Percentiles rank a stretch among this genome's conserved stretches.
Conservation (phyloP, 2,888 invertebrate genomes). For the Griposia aprilina region DNA sequence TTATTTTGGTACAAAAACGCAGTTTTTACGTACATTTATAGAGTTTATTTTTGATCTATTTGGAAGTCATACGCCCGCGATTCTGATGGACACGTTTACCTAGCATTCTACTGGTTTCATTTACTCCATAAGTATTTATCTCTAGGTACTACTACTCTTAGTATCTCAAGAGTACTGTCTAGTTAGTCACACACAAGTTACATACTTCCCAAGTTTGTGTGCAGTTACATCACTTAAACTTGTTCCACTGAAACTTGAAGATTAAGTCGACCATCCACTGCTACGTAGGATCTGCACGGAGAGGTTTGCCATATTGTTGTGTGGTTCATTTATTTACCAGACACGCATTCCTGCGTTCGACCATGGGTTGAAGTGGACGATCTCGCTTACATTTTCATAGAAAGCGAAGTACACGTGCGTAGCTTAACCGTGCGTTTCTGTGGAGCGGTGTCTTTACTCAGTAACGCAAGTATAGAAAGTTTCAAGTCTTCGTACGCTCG, state of each 20-base stretch:
- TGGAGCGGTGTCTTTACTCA: background rate
- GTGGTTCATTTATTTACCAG: background rate
- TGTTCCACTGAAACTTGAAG: conserved; percentile 16
- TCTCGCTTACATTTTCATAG: background rate
- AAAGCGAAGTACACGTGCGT: background rate
- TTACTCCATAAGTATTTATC: background rate
- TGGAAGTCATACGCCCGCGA: too few species aligned
- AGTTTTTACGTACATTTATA: too few species aligned
- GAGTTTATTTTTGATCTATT: too few species aligned
- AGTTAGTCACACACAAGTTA: conserved; percentile 32
- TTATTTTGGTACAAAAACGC: too few species aligned
- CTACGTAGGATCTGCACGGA: background rate
- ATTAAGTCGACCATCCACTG: conserved; percentile 18
- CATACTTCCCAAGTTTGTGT: conserved; percentile 29
- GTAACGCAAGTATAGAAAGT: conserved; percentile 16
- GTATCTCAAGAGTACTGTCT: conserved; percentile 18
- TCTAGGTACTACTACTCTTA: background rate
- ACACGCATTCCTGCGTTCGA: background rate
- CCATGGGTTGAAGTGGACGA: too few species aligned
- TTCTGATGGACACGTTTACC: too few species aligned
- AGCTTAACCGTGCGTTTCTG: background rate
- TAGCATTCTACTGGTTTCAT: background rate
- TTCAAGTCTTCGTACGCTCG: conserved; percentile 16
- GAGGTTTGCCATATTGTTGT: background rate
- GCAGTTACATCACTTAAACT: conserved; percentile 44